phyloP scores from a whole-genome alignment of 2,113 vertebrate genomes.

The Erythrocercus mccallii region DNA sequence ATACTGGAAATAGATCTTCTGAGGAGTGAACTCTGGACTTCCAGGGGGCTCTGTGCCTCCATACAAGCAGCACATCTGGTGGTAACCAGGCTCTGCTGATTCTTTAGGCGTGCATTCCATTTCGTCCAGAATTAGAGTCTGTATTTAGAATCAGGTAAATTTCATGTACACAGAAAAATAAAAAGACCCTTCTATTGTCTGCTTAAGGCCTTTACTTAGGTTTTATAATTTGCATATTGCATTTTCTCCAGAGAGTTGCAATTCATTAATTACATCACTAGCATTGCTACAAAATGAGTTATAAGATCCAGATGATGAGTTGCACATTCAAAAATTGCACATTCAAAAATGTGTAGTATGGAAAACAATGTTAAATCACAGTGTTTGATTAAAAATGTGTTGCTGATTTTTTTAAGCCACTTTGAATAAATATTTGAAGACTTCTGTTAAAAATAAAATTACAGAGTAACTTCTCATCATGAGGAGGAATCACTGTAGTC shows the following conservation, averaged over 20 bases:
- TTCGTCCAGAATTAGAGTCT: background rate
- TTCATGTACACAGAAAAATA: background rate
- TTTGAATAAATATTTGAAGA: background rate
- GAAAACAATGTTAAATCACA: background rate
- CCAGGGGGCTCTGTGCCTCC: background rate
- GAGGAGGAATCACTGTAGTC: background rate
- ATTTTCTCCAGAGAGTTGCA: background rate
- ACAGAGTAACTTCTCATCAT: background rate
- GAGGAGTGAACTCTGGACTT: background rate
- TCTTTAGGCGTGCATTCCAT: background rate
- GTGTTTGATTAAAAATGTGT: background rate
- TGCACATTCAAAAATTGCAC: background rate
- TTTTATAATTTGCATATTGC: background rate
- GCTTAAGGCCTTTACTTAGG: background rate
- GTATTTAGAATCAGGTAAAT: background rate
- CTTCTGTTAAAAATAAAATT: background rate
- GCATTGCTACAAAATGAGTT: background rate
- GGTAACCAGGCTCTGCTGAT: background rate
- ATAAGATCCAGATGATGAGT: background rate
- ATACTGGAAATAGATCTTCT: rapidly evolving
- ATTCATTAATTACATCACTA: background rate
- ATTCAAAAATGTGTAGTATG: background rate
- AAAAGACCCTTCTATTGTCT: background rate
- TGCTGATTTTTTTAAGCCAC: background rate
- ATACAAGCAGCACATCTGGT: background rate